A percentile compares a stretch with the other conserved stretches of the same genome.
Evolutionary conservation across 2,888 invertebrate species (phyloP).

Genomic region (Mythimna albipuncta): DNA sequence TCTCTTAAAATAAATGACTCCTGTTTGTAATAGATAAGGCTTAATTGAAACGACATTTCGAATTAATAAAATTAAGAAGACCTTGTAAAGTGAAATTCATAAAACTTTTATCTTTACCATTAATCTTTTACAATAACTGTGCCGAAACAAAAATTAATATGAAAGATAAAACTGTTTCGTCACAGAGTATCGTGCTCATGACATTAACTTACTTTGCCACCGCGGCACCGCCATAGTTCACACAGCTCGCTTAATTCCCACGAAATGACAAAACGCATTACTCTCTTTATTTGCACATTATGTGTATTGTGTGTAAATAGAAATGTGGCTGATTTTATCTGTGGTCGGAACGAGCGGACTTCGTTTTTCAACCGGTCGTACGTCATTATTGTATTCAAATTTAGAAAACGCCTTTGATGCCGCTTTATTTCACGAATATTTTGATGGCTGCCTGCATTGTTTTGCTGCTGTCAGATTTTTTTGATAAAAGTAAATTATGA

Average conservation of each 20-base stretch:
- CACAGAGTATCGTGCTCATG: slow-evolving; percentile 61
- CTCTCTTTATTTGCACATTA: slow-evolving; percentile 81
- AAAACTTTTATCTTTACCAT: slow-evolving; percentile 48
- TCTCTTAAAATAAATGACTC: background rate
- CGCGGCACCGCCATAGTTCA: slow-evolving; percentile 61
- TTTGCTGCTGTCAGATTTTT: slow-evolving; percentile 44
- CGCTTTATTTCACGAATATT: slow-evolving; percentile 55
- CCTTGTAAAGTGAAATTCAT: slow-evolving; percentile 49
- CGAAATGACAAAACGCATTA: slow-evolving; percentile 83
- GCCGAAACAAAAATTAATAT: slow-evolving; percentile 51
- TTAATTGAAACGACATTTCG: slow-evolving; percentile 16
- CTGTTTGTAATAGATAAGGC: background rate
- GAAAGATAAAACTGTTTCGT: slow-evolving; percentile 58
- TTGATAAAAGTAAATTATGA: slow-evolving; percentile 43
- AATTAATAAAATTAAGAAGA: slow-evolving; percentile 22
- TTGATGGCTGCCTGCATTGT: slow-evolving; percentile 53
- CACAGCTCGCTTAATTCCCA: slow-evolving; percentile 76
- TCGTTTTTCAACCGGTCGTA: slow-evolving; percentile 65
- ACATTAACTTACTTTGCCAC: slow-evolving; percentile 55
- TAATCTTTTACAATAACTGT: slow-evolving; percentile 57
- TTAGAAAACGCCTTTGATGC: slow-evolving; percentile 62
- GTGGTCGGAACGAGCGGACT: slow-evolving; percentile 70
- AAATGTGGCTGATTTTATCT: slow-evolving; percentile 80
- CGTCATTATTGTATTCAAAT: slow-evolving; percentile 80
- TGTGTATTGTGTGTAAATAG: slow-evolving; percentile 81